Conservation (phyloP, 1,140 invertebrate species). For the Drosophila funebris region DNA sequence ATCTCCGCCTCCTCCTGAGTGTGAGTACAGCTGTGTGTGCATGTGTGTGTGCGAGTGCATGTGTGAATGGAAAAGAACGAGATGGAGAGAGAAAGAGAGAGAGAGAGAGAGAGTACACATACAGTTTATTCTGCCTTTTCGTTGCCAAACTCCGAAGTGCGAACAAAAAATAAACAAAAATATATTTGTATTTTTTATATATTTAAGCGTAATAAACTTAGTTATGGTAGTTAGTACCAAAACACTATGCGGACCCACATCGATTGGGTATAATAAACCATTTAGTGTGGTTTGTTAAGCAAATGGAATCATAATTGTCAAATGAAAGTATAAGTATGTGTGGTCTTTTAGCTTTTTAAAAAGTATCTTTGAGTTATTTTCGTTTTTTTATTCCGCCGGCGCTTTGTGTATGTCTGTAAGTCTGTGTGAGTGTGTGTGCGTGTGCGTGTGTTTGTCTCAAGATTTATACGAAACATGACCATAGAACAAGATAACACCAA, state of each 20-base stretch:
- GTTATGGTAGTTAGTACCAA: not conserved
- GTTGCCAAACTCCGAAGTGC: slow-evolving; percentile 46
- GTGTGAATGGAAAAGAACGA: slow-evolving; percentile 24
- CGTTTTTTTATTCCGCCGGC: not conserved
- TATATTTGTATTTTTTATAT: slow-evolving; percentile 41
- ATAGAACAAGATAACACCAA: slow-evolving; percentile 7
- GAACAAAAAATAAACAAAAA: slow-evolving; percentile 9
- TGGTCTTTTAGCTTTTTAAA: not conserved
- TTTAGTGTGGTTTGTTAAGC: not conserved
- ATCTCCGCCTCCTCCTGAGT: not conserved
- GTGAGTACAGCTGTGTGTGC: no score
- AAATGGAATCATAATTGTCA: slow-evolving; percentile 7
- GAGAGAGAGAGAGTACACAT: slow-evolving; percentile 4
- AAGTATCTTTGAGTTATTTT: not conserved
- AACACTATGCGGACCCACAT: slow-evolving; percentile 1
- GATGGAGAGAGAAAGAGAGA: slow-evolving; percentile 1
- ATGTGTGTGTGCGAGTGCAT: not conserved
- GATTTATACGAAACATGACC: slow-evolving; percentile 1
- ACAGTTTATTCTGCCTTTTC: slow-evolving; percentile 33
- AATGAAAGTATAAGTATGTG: not conserved
- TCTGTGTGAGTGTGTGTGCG: not conserved
- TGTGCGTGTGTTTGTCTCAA: slow-evolving; percentile 1
- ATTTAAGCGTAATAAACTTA: not conserved
- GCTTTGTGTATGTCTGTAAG: not conserved
- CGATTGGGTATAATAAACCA: not conserved